Conservation (phyloP, 2,113 vertebrate species). For the Onychostruthus taczanowskii region DNA sequence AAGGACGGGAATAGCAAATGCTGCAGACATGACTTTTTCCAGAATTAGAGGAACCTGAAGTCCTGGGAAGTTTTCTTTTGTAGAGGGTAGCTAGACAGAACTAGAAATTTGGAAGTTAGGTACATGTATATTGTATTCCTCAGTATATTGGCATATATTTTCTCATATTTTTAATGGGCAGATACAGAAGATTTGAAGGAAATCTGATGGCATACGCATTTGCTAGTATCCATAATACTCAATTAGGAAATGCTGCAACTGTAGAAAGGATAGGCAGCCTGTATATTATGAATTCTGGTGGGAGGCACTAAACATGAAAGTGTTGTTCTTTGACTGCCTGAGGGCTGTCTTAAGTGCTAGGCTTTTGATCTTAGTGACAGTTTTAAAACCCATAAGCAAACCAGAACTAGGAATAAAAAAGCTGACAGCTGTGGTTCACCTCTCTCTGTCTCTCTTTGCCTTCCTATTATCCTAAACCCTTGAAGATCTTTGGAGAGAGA, state of each 20-base stretch:
- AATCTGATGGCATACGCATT: background rate
- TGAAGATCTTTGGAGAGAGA: constrained; percentile 25
- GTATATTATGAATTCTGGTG: constrained; percentile 37
- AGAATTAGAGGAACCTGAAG: background rate
- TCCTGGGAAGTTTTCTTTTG: background rate
- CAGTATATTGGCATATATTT: background rate
- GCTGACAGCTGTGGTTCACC: constrained; percentile 40
- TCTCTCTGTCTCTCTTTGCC: background rate
- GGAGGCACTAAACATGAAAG: constrained; percentile 51
- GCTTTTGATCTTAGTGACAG: constrained; percentile 68
- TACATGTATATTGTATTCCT: background rate
- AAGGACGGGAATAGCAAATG: background rate
- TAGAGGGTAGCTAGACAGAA: background rate
- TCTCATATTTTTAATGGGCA: background rate
- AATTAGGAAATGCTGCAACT: background rate
- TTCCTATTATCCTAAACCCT: constrained; percentile 39
- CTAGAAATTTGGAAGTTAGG: background rate
- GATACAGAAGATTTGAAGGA: background rate
- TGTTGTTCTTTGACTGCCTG: constrained; percentile 25
- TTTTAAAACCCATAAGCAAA: constrained; percentile 67
- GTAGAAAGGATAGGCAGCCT: background rate
- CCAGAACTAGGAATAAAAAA: constrained; percentile 61
- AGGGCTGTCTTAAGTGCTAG: constrained; percentile 41
- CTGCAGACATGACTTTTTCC: background rate
- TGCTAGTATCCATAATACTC: background rate